Evolutionary conservation across 2,113 vertebrate species (phyloP), one percentile per base, ranked within the genome.

Genomic region (Neogobius melanostomus): DNA sequence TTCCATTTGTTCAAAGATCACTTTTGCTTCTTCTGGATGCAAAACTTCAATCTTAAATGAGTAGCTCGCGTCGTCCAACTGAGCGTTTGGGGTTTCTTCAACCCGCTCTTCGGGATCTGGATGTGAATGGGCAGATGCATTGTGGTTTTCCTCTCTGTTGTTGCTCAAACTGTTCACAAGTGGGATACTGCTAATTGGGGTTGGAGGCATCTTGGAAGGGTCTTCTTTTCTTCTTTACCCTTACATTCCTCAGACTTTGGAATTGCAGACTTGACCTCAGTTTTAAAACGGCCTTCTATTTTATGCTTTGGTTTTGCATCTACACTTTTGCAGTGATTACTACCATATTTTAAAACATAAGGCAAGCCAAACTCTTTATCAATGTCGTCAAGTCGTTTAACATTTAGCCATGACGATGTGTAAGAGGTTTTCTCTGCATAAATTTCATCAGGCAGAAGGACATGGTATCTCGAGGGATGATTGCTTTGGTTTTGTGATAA

Each of bases 351-450:
- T 17, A 77, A 54, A 28, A 47, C 52, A 67, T 4, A 63, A 0
- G 86, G 68, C 9, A 72, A 83, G 47, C 85, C 90, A 84, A 87
- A 85, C 16, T 88, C 87, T 59, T 87, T 85, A 48, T 92, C 89
- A 57, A 92, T 88, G 66, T 91, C 83, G 75, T 91, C 86, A 6
- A 89, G 46, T 17, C 83, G 64, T 68, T 82, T 89, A 14, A 72
- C 49, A 85, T 91, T 92, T 51, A 91, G 77, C 89, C 88, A 92
- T 6, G 75, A 71, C 0, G 92, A 91, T 70, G 16, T 83, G 72
- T 89, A 91, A 2, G 76, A 76, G 8, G 6, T 36, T 66, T 86
- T 7, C 9, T 48, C 89, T 16, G 68, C 67, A 74, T 78, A 76
- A 17, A 65, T 63, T 36, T 74, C 64, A 16, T 71, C 46, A 15